A percentile compares a stretch with the other conserved stretches of the same genome.
Evolutionary conservation across 2,888 invertebrate species (phyloP).

Genomic region (Polyommatus icarus): DNA sequence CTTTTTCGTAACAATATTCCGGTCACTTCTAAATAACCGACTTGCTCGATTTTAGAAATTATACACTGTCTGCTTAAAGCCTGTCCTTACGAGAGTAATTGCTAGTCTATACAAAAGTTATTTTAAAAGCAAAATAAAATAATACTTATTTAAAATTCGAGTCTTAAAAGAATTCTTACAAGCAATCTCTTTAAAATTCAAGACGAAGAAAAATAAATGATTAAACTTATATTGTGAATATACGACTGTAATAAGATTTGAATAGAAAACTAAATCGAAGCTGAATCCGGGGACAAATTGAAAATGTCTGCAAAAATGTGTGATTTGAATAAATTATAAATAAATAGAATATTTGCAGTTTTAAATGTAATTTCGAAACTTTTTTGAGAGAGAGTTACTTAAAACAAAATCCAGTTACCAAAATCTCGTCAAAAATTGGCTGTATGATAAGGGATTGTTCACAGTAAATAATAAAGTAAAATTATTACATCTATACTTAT

Average conservation of each 20-base stretch:
- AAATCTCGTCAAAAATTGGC: no score
- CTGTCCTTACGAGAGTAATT: background rate
- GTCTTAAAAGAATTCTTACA: background rate
- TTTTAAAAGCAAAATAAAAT: background rate
- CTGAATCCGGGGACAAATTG: background rate
- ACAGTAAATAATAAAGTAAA: no score
- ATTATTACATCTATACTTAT: no score
- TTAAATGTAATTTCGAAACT: no score
- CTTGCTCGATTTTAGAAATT: no score
- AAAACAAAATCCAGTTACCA: no score
- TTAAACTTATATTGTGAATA: constrained; percentile 28
- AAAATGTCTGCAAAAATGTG: background rate
- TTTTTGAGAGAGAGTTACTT: no score
- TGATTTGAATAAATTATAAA: background rate
- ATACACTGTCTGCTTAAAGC: background rate
- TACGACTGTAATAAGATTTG: background rate
- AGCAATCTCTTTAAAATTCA: constrained; percentile 22
- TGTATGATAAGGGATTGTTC: no score
- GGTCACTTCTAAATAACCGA: no score
- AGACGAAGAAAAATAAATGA: constrained; percentile 9
- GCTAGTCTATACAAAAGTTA: background rate
- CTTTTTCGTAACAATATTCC: no score
- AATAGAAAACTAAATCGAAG: background rate
- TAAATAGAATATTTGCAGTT: background rate
- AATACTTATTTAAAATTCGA: background rate